Evolutionary conservation across 2,888 invertebrate genomes (phyloP), one percentile per base, ranked within the genome.

Genomic region (Lissocephala sabroskyi): DNA sequence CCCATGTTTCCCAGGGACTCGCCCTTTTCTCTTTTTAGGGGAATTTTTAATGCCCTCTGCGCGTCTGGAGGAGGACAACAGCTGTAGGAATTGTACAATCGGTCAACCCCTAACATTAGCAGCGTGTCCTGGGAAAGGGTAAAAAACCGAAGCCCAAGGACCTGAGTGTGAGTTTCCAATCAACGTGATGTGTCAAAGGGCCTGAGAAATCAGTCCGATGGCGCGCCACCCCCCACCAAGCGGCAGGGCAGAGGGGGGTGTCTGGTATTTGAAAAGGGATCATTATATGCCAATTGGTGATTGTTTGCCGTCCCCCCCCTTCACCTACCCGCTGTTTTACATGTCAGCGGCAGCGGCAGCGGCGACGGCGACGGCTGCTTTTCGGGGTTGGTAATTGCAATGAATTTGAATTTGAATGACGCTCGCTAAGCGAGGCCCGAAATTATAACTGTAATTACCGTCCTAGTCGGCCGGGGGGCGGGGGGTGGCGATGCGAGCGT

Each of bases 211-310:
- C 63, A 63, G 73, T 63, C 57, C 56, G 58, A 61, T 65, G 53
- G 63, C 61, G 61, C 74, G 68, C n/a, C n/a, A n/a, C n/a, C n/a
- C n/a, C n/a, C n/a, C n/a, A n/a, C n/a, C n/a, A n/a, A n/a, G n/a
- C n/a, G n/a, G n/a, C n/a, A n/a, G n/a, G n/a, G n/a, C n/a, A n/a
- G n/a, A n/a, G n/a, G 68, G 68, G 63, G 68, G 65, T 63, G 55
- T 35, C 23, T 23, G 23, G 23, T 23, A 16, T 11, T 35, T 43
- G 52, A 40, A 68, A 73, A 63, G 63, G 75, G 65, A 75, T 73
- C 71, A 75, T 73, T 75, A 73, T 68, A 75, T 71, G 73, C 75
- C 73, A 75, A 71, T 75, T 73, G 75, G 71, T 58, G 56, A 67
- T 65, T 74, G 75, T 74, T 66, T 74, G 75, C 55, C 62, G 58